Base-by-base conservation (phyloP, 2,888 invertebrate genomes). In the Teleogryllus oceanicus region DNA sequence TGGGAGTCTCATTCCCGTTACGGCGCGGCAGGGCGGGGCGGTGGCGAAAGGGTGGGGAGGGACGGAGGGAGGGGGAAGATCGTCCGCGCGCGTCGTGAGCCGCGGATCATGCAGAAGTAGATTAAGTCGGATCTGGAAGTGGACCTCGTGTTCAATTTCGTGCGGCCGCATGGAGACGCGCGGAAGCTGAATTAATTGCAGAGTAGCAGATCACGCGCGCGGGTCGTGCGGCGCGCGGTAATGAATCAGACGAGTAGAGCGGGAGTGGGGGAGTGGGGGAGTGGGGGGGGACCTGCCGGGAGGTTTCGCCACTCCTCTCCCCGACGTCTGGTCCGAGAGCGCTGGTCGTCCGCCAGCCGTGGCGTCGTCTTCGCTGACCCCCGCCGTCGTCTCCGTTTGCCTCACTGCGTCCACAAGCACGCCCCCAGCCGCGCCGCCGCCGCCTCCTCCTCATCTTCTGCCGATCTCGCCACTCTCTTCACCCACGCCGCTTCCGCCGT, bases 191-290 rank as follows among this genome's bases (percentile, higher is more conserved):
- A 62, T 62, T 62, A 62, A 62, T 62, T 62, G 62, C 62, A 62
- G 62, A 62, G 62, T n/a, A 37, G 62, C 62, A n/a, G 62, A 62
- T 62, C 62, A 62, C 62, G 62, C 62, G 62, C 62, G 62, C 16
- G 16, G 62, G 62, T 62, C 62, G 62, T 62, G 62, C 62, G 62
- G 62, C 16, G 62, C 62, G 62, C 62, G 13, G 16, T n/a, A 62
- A 62, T n/a, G 62, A 62, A 62, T 62, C 62, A 13, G 62, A 62
- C n/a, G 62, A n/a, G 62, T 37, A 37, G 37, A 37, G 37, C 37
- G 37, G 37, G 37, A 8, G 37, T 5, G 8, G 37, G 8, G 37
- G 37, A 4, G 24, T 2, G 37, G 37, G 8, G 37, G 5, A 37
- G 37, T 37, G 37, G 5, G 37, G 37, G 8, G 4, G 37, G 37